phyloP scores from a whole-genome alignment of 2,113 vertebrate genomes.

The Micromys minutus region DNA sequence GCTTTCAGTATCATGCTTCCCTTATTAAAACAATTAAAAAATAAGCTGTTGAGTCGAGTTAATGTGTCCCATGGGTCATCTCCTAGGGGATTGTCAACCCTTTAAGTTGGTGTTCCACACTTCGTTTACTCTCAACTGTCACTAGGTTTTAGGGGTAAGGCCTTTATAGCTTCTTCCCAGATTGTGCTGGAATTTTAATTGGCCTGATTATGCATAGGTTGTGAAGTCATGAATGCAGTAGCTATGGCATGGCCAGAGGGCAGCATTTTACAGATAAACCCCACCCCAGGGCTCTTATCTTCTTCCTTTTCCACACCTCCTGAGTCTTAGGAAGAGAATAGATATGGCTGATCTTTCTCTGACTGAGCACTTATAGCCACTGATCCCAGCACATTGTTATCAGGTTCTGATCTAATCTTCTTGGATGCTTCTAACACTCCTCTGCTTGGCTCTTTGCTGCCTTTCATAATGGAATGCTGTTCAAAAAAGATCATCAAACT shows the following conservation, averaged over 20 bases:
- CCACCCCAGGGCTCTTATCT: too few species aligned
- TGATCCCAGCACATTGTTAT: too few species aligned
- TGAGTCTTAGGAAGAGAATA: neutral
- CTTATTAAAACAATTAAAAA: neutral
- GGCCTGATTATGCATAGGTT: neutral
- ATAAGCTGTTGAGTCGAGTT: neutral
- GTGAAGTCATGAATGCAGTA: neutral
- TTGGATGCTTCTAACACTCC: neutral
- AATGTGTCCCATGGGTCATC: neutral
- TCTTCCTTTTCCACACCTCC: neutral
- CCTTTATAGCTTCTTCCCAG: neutral
- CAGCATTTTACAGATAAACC: neutral
- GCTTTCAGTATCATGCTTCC: neutral
- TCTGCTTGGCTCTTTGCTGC: neutral
- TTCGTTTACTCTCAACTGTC: neutral
- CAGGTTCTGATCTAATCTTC: neutral
- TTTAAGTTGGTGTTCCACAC: too few species aligned
- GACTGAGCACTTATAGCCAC: too few species aligned
- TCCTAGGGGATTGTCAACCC: neutral
- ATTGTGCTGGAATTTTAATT: neutral
- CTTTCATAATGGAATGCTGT: neutral
- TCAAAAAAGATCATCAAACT: neutral
- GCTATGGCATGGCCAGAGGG: neutral
- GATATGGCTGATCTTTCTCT: neutral
- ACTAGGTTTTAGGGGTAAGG: neutral